phyloP scores from a whole-genome alignment of 2,888 invertebrate species.

The Liodrosophila aerea region DNA sequence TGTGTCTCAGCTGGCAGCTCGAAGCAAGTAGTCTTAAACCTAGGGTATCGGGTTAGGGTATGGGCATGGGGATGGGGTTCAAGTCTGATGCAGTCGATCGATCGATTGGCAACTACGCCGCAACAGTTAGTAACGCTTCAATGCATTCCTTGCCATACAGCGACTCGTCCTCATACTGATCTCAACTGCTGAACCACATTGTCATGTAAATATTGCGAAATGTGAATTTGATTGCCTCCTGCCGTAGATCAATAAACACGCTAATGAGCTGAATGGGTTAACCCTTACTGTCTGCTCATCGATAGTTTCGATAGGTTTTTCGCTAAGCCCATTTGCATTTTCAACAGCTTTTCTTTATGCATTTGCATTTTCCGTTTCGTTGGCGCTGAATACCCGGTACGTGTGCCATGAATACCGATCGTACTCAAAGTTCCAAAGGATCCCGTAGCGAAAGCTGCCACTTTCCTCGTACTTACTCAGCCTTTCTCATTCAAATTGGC shows the following conservation, averaged over 20 bases:
- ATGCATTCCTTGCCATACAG: conserved; percentile 25
- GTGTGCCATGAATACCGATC: conserved; percentile 65
- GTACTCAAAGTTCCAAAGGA: conserved; percentile 30
- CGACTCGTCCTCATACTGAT: neutral
- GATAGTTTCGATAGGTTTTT: conserved; percentile 7
- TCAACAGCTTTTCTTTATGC: conserved; percentile 12
- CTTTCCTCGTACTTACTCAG: conserved; percentile 6
- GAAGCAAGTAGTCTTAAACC: conserved; percentile 20
- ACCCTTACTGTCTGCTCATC: neutral
- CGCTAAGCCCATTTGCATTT: conserved; percentile 67
- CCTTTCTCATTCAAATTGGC: conserved; percentile 66
- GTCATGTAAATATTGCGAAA: conserved; percentile 79
- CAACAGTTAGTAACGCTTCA: conserved; percentile 65
- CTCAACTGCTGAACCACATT: conserved; percentile 36
- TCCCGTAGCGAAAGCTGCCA: conserved; percentile 59
- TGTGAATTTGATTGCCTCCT: conserved; percentile 78
- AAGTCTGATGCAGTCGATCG: conserved; percentile 26
- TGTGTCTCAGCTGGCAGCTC: conserved; percentile 54
- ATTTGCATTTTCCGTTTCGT: conserved; percentile 71
- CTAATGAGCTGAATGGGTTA: conserved; percentile 65
- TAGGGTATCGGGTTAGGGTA: no score
- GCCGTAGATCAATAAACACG: conserved; percentile 67
- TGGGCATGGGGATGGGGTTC: no score
- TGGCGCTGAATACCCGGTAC: conserved; percentile 64
- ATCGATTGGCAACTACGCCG: conserved; percentile 59